Conservation (phyloP, 2,113 vertebrate species). For the Actinemys pallida region DNA sequence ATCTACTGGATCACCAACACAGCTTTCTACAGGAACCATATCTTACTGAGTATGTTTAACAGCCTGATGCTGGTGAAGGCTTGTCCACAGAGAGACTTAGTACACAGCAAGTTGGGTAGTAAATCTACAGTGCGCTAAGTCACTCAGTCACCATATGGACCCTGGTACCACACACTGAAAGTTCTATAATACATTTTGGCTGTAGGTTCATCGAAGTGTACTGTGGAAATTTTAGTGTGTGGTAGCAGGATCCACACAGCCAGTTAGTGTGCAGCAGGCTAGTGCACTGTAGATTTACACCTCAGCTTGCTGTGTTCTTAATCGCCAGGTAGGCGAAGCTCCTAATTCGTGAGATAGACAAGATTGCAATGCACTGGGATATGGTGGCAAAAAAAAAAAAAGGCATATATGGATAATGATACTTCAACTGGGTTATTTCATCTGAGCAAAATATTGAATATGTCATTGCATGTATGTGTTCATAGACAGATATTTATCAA, state of each 20-base stretch:
- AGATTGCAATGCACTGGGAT: accelerated
- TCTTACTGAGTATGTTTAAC: background rate
- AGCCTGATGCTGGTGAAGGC: background rate
- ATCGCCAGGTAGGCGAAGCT: background rate
- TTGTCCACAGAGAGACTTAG: background rate
- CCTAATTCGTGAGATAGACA: background rate
- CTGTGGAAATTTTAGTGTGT: background rate
- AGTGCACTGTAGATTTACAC: background rate
- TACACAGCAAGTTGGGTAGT: background rate
- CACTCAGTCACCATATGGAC: background rate
- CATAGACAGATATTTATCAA: background rate
- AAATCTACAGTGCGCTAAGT: background rate
- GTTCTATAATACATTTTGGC: background rate
- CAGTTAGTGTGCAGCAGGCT: background rate
- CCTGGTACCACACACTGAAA: background rate
- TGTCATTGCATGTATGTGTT: slow-evolving; percentile 3
- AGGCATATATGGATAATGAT: background rate
- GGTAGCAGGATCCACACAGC: background rate
- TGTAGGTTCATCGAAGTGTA: background rate
- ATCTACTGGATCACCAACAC: background rate
- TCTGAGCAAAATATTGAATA: slow-evolving; percentile 28
- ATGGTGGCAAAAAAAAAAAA: background rate
- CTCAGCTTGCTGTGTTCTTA: background rate
- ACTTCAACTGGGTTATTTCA: slow-evolving; percentile 37
- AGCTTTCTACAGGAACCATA: background rate